Evolutionary conservation across 2,113 vertebrate species (phyloP).

Genomic region (Natator depressus): DNA sequence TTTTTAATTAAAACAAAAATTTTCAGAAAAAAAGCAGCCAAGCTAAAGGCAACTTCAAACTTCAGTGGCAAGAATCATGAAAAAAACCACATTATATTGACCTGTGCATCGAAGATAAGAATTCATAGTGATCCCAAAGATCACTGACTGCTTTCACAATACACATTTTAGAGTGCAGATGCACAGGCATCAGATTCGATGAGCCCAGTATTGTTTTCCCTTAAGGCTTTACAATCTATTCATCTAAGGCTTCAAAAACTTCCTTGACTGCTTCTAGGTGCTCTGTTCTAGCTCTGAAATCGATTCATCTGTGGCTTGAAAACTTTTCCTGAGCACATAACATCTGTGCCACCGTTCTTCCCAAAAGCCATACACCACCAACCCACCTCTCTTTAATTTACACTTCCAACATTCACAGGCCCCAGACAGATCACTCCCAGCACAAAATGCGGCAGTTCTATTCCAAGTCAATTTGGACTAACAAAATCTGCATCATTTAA

Average conservation of each 20-base stretch:
- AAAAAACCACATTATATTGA: background rate
- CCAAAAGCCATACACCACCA: background rate
- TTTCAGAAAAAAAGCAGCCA: background rate
- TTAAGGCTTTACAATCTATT: background rate
- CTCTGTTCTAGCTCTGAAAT: background rate
- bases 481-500: background rate
- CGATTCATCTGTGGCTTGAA: background rate
- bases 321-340: background rate
- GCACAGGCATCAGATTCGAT: background rate
- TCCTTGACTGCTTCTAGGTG: background rate
- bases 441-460: background rate
- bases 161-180: accelerated
- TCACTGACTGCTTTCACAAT: background rate
- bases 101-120: accelerated
- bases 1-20: background rate
- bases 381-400: background rate
- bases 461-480: background rate
- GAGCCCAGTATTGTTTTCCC: background rate
- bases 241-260: background rate
- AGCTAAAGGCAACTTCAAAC: background rate
- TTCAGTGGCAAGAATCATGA: background rate
- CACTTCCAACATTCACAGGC: background rate
- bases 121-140: background rate
- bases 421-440: background rate
- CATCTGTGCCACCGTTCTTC: background rate